Base-by-base conservation (phyloP, 2,113 vertebrate species). In the Prunella himalayana region DNA sequence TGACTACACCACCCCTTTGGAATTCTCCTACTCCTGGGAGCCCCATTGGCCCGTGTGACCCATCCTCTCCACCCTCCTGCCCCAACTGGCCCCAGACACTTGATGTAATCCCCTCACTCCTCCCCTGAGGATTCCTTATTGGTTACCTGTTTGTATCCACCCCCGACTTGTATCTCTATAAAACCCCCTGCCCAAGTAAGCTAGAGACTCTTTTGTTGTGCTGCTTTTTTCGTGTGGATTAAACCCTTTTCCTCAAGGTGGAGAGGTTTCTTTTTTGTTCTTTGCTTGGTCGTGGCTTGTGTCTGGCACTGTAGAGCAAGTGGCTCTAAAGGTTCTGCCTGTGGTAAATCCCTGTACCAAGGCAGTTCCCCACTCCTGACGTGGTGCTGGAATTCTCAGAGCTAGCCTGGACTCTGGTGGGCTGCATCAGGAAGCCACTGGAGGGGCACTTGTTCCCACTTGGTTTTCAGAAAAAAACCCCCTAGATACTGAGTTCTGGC, bases 191-290 rank as follows among this genome's bases (percentile, higher is more conserved):
- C 13, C 3, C 5, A 4, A 21, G 5, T 1, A 11, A 13, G 5
- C 1, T 20, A 11, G 11, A 7, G 13, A 5, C 11, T 47, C 6
- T 23, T 45, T 23, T 2, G 24, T 24, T 24, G 8, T 24, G 13
- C 2, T 49, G 4, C 49, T 50, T 12, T 3, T 4, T 8, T 4
- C 16, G 7, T 5, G 6, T 42, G 42, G 16, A 17, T 7, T 42
- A 42, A 42, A 17, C 42, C 13, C 13, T 42, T 42, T 42, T 42
- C 4, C 7, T 22, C 9, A 23, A 10, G 4, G 10, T 2, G 4
- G 14, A 57, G 21, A 15, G 2, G 1, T 3, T 57, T 0, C 0
- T 2, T 1, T 5, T 57, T 15, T 7, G 0, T 24, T 2, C 6
- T 35, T 4, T 35, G 14, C 1, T 6, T 11, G 14, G 9, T 23